These are phyloP conservation scores for Setophaga coronata DNA, from an alignment of 2,113 vertebrate genomes.

Conservation along the genomic window DNA sequence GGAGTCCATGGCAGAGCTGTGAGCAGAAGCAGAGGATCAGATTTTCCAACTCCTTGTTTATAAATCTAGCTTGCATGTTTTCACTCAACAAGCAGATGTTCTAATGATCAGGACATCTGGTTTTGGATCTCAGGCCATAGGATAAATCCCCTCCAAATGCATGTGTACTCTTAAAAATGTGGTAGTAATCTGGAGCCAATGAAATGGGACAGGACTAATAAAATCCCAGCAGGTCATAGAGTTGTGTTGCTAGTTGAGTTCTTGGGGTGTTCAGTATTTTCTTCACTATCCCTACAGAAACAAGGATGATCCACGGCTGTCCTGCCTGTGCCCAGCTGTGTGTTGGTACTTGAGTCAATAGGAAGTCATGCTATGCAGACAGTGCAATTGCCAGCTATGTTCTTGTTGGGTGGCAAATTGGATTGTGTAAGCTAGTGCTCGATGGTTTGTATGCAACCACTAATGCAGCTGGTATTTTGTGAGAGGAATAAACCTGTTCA, in stretches of 20 bases:
- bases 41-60: background rate
- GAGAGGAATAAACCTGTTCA: background rate
- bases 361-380: background rate
- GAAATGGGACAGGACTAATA: background rate
- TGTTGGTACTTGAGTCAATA: rapidly evolving
- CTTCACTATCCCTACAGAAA: background rate
- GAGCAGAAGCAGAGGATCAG: background rate
- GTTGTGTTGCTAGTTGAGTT: background rate
- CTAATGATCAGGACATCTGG: background rate
- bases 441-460: background rate
- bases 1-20: background rate
- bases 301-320: background rate
- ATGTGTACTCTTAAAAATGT: background rate
- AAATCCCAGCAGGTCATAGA: background rate
- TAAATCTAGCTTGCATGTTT: background rate
- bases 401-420: background rate
- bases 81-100: background rate
- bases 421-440: background rate
- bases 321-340: background rate
- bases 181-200: background rate
- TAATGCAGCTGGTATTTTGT: background rate
- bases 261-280: background rate
- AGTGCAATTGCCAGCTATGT: background rate
- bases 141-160: background rate
- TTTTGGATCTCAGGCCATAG: background rate